Evolutionary conservation across 2,113 vertebrate genomes (phyloP), one percentile per base, ranked within the genome.

Genomic region (Bucco capensis): DNA sequence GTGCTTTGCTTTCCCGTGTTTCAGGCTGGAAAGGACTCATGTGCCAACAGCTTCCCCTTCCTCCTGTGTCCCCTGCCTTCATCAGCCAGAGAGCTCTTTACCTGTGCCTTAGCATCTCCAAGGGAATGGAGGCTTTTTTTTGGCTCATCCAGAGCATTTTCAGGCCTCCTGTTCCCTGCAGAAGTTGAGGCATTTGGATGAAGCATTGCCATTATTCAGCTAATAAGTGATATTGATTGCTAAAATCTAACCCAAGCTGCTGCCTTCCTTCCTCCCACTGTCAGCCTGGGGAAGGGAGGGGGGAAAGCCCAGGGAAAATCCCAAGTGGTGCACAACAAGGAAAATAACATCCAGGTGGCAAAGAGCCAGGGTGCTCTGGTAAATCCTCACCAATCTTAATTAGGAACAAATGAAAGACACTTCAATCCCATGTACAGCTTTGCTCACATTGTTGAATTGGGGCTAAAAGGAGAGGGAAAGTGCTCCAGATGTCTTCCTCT

Each of bases 101-200:
- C 65, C 19, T 86, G 74, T 47, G 73, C 44, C 33, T 81, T 73
- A 60, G 91, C 86, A 90, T 94, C 79, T 88, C 85, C 35, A 30
- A 94, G 89, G 85, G 72, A 88, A 74, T 92, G 88, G 77, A 73
- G 74, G 85, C 61, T 60, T 49, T 88, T 84, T 92, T 85, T 50
- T 42, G 40, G 78, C 78, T 85, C 88, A 88, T 81, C 67, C 73
- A 58, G 42, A 69, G 49, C 1, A 0, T 76, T 89, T 50, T 53
- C 73, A 47, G 81, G 33, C 82, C 84, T 71, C 73, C 87, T 87
- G 64, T 66, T 93, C 57, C 31, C 83, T 4, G 42, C 79, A 76
- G 54, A 90, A 77, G 81, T 80, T 16, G 8, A 80, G 69, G 56
- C 8, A 17, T 46, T 49, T 57, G 31, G 57, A 50, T 56, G 72